phyloP scores from a whole-genome alignment of 2,113 vertebrate species.

The Tauraco erythrolophus region DNA sequence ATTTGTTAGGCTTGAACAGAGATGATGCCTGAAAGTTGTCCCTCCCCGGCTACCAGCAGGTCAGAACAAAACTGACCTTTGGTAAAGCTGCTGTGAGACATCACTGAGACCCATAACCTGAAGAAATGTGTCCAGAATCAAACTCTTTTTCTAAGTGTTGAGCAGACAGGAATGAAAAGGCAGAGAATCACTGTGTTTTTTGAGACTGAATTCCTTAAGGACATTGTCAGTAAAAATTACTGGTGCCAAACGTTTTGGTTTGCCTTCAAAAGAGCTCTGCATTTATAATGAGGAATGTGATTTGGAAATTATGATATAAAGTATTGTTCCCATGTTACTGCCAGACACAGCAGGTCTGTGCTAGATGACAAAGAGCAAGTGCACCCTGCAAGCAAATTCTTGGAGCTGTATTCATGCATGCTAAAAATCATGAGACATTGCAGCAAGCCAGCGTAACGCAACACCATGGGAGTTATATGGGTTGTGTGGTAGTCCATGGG shows the following conservation, averaged over 20 bases:
- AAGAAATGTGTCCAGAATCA: background rate
- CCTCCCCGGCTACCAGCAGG: background rate
- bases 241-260: background rate
- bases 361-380: conserved; percentile 22
- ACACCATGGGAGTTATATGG: background rate
- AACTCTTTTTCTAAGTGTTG: background rate
- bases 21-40: background rate
- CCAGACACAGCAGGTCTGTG: conserved; percentile 16
- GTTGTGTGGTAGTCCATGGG: background rate
- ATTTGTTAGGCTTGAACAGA: background rate
- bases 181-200: background rate
- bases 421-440: background rate
- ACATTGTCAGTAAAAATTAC: background rate
- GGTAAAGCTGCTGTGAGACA: background rate
- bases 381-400: conserved; percentile 1
- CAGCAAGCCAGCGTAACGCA: background rate
- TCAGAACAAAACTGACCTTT: background rate
- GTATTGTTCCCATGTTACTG: background rate
- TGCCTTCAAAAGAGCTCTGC: background rate
- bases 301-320: conserved; percentile 35
- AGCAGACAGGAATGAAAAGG: background rate
- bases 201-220: background rate
- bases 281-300: background rate
- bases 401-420: conserved; percentile 26
- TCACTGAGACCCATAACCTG: background rate